Base-by-base conservation (phyloP, 64 coral and sea anemone genomes). In the Montipora efflorescens region DNA sequence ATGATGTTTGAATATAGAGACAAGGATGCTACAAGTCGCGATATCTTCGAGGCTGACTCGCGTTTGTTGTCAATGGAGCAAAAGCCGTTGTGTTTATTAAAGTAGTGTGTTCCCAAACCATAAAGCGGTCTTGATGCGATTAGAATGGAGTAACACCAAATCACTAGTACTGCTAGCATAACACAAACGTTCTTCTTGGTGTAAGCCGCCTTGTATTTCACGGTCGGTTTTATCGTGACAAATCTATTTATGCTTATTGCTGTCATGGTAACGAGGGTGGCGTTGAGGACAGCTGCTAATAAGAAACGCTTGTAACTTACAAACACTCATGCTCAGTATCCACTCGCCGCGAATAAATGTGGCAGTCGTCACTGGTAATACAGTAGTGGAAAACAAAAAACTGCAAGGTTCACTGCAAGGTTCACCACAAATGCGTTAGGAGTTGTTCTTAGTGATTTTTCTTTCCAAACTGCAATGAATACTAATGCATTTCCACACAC, bases 401-500 rank as follows among this genome's bases (percentile, higher is more conserved):
- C 55, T 46, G 80, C 80, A 6, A 82, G 57, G n/a, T n/a, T 64
- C 58, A 64, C 55, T 46, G 80, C 80, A 6, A 82, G 57, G 57
- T 82, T 82, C 12, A 82, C 80, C 9, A 82, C 80, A 82, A 82
- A 82, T 7, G 45, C 80, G 28, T 82, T 82, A 5, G 55, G 53
- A 13, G 12, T 82, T 64, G 80, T 82, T 61, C 80, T 62, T 61
- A 82, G 57, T 43, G 57, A 44, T 19, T 45, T 82, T 8, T 82
- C 80, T 82, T 82, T 82, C 80, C 80, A 82, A 53, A 82, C 55
- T 7, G 80, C 80, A 25, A 82, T 66, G 21, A 82, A 62, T 15
- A 82, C 57, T 14, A 82, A 45, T 5, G 22, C 14, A 64, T 82
- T 82, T 44, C 80, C 53, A 64, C 20, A 64, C 5, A 50, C 22